Conservation (phyloP, 2,113 vertebrate species). For the Merops nubicus region DNA sequence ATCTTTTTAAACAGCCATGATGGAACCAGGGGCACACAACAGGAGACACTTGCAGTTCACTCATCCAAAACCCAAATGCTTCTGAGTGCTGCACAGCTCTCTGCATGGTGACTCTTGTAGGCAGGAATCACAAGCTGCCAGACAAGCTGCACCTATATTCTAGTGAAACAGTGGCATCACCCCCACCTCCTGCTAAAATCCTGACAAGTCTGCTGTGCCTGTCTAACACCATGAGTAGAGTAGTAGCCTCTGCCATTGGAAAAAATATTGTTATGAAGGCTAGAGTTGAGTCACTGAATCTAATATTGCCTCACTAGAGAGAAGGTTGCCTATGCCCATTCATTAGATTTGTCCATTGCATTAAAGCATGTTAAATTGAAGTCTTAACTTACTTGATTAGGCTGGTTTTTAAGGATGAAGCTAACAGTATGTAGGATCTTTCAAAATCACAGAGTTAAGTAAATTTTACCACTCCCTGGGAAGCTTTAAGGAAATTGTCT, state of each 20-base stretch:
- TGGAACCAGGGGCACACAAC: background rate
- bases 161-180: background rate
- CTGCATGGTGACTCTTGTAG: fast-evolving
- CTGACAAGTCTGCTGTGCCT: background rate
- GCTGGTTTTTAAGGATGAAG: background rate
- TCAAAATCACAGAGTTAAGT: background rate
- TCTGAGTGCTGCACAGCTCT: background rate
- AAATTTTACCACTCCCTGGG: background rate
- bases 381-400: background rate
- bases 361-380: background rate
- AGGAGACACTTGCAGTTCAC: background rate
- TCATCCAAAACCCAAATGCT: background rate
- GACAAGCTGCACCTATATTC: background rate
- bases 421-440: background rate
- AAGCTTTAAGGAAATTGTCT: background rate
- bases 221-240: fast-evolving
- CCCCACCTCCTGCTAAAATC: background rate
- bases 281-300: background rate
- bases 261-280: background rate
- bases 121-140: background rate
- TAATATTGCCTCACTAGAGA: background rate
- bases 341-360: background rate
- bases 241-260: background rate
- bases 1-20: background rate
- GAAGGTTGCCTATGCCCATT: background rate